These are phyloP conservation scores for Himalopsyche kuldschensis DNA, from an alignment of 2,888 invertebrate species.

Conservation along the genomic window DNA sequence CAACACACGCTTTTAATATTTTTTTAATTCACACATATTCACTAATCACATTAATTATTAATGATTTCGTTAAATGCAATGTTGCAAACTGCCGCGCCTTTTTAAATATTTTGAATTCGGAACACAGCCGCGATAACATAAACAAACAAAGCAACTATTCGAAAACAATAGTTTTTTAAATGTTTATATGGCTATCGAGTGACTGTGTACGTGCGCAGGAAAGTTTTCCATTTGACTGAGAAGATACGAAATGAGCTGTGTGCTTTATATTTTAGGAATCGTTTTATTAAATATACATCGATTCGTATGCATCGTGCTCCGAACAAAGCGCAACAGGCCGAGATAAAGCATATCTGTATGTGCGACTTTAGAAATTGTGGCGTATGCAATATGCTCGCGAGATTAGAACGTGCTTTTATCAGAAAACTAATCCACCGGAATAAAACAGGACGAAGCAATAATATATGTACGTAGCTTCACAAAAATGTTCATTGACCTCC, in stretches of 20 bases:
- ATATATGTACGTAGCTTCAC: too few species aligned
- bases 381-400: neutral
- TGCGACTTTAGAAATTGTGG: neutral
- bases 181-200: neutral
- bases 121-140: neutral
- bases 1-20: too few species aligned
- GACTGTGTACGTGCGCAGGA: neutral
- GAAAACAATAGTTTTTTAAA: neutral
- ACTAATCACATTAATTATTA: neutral
- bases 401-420: neutral
- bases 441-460: too few species aligned
- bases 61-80: neutral
- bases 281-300: neutral
- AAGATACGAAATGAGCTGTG: neutral
- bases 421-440: neutral
- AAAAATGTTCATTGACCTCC: too few species aligned
- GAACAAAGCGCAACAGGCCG: conserved; percentile 15
- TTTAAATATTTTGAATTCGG: neutral
- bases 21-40: neutral
- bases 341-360: conserved; percentile 24
- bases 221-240: conserved; percentile 14
- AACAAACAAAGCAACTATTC: neutral
- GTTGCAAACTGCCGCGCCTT: neutral
- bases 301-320: neutral
- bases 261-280: conserved; percentile 14